These are phyloP conservation scores for Myotis davidii DNA, from an alignment of 2,113 vertebrate genomes.

Conservation along the genomic window DNA sequence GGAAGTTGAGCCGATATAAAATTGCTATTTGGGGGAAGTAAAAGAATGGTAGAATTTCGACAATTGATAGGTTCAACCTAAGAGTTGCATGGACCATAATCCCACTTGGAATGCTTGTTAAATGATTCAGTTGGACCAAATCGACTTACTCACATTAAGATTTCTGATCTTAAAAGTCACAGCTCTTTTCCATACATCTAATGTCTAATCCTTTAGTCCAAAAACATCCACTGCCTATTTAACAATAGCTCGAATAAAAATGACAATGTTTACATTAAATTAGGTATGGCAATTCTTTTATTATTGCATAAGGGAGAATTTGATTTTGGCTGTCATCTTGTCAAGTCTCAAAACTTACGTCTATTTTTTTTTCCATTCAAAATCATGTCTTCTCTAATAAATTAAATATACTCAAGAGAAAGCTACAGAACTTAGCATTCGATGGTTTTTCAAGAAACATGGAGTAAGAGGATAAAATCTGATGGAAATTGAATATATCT, in stretches of 20 bases:
- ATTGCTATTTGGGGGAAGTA: not conserved
- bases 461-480: not conserved
- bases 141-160: not conserved
- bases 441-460: not conserved
- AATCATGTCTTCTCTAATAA: slow-evolving; percentile 8
- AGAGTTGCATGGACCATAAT: not conserved
- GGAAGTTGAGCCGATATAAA: not conserved
- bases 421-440: not conserved
- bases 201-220: not conserved
- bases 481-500: not conserved
- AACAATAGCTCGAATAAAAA: not conserved
- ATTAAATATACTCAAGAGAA: not conserved
- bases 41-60: not conserved
- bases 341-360: not conserved
- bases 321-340: not conserved
- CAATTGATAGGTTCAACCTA: not conserved
- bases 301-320: not conserved
- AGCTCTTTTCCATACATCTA: not conserved
- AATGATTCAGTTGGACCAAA: not conserved
- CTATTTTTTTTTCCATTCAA: slow-evolving; percentile 9
- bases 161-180: not conserved
- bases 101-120: not conserved
- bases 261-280: not conserved
- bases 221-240: not conserved
- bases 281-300: not conserved